Evolutionary conservation across 2,888 invertebrate species (phyloP), one percentile per base, ranked within the genome.

Genomic region (Octonoba sinensis): DNA sequence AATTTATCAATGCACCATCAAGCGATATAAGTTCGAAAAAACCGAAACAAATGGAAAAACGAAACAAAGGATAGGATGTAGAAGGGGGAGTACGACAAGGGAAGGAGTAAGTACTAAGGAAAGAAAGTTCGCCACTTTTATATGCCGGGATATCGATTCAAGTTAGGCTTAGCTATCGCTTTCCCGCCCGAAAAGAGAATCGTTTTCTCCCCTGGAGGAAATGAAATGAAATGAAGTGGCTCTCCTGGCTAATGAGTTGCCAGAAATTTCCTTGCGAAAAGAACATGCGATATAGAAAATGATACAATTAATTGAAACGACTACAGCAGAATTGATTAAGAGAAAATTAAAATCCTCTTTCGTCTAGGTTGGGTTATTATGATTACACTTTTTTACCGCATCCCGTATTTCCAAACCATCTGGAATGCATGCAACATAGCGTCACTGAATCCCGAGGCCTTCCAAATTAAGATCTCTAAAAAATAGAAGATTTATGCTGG

Each of bases 141-240:
- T 67, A 60, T 79, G 72, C 54, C 67, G 51, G 36, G 36, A 22
- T 67, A 79, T 73, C 60, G 79, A 79, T 73, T 78, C 24, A 54
- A 60, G 64, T 79, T 79, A 62, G 67, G 60, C 67, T 73, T 73
- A 67, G 79, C 66, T 73, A 79, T 73, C 72, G 59, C 72, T 78
- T 70, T 72, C 71, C 69, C 69, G 27, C 67, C 24, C 18, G 62
- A 60, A 60, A 27, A 27, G 54, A 60, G 65, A 66, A 74, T 74
- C 62, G 36, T 51, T 56, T 46, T 44, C 51, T 51, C 51, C 54
- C 62, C 46, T 36, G 49, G 66, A 66, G 59, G 66, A 75, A 75
- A 67, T 75, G 78, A 78, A 78, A 71, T 78, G 78, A 78, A 78
- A 71, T 78, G 78, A 78, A 78, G 78, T 78, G 71, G 71, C 36